A percentile compares a stretch with the other conserved stretches of the same genome.
These are phyloP conservation scores for Bettongia penicillata DNA, from an alignment of 2,113 vertebrate genomes.

Conservation along the genomic window DNA sequence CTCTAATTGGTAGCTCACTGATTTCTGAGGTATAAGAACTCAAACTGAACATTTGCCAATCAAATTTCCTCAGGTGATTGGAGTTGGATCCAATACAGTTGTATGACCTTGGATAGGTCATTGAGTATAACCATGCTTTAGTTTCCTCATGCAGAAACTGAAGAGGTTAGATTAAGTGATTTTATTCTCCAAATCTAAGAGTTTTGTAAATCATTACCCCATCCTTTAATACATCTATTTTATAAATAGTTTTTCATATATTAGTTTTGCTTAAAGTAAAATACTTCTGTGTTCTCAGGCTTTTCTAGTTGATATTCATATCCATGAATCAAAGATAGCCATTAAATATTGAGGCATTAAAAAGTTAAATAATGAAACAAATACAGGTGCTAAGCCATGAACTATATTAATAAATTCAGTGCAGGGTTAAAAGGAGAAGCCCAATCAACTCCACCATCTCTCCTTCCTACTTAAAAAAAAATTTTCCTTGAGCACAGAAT, in stretches of 20 bases:
- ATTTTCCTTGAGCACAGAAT: neutral
- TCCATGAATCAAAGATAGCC: constrained; percentile 24
- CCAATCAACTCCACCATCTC: constrained; percentile 2
- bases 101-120: neutral
- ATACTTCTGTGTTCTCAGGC: constrained; percentile 30
- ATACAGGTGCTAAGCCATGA: constrained; percentile 11
- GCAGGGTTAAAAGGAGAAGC: constrained; percentile 18
- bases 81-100: neutral
- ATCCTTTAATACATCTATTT: neutral
- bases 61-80: neutral
- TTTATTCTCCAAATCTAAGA: neutral
- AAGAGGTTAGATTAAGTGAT: neutral
- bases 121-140: neutral
- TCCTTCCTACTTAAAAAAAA: constrained; percentile 37
- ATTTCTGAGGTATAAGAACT: neutral
- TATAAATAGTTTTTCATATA: constrained; percentile 25
- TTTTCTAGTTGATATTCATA: constrained; percentile 35
- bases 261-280: constrained; percentile 21
- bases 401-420: constrained; percentile 46
- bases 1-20: neutral
- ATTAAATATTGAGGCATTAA: constrained; percentile 36
- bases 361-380: constrained; percentile 54
- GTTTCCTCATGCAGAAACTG: neutral
- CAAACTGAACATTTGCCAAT: neutral
- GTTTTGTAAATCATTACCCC: neutral